phyloP scores from a whole-genome alignment of 1,140 invertebrate genomes.

The Macrotrachela quadricornifera region DNA sequence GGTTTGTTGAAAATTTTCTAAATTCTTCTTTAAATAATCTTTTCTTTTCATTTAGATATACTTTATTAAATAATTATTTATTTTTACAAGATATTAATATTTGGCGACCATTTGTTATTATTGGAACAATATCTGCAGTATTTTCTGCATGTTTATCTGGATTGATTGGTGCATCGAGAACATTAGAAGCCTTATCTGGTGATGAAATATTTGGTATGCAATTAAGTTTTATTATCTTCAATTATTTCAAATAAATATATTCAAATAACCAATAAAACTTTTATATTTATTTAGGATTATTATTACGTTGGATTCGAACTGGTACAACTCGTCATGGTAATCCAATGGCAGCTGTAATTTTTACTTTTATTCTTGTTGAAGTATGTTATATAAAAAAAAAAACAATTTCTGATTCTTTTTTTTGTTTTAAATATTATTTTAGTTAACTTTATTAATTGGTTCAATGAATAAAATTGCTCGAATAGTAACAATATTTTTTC shows the following conservation, averaged over 20 bases:
- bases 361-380: slow-evolving; percentile 65
- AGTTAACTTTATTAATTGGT: slow-evolving; percentile 71
- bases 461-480: slow-evolving; percentile 87
- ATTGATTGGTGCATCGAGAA: slow-evolving; percentile 79
- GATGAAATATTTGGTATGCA: slow-evolving; percentile 77
- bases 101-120: slow-evolving; percentile 68
- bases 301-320: not conserved
- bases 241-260: no score
- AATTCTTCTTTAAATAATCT: no score
- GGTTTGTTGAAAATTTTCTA: not conserved
- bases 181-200: slow-evolving; percentile 78
- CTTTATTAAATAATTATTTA: slow-evolving; percentile 71
- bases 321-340: slow-evolving; percentile 50
- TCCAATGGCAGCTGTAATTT: slow-evolving; percentile 66
- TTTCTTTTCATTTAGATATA: no score
- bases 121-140: slow-evolving; percentile 81
- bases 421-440: slow-evolving; percentile 12
- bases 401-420: no score
- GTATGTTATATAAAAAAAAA: slow-evolving; percentile 15
- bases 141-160: slow-evolving; percentile 86
- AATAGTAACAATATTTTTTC: slow-evolving; percentile 83
- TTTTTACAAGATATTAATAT: slow-evolving; percentile 70
- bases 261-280: no score
- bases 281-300: no score
- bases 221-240: no score